Conservation (phyloP, 2,888 invertebrate species). For the Slavum lentiscoides region DNA sequence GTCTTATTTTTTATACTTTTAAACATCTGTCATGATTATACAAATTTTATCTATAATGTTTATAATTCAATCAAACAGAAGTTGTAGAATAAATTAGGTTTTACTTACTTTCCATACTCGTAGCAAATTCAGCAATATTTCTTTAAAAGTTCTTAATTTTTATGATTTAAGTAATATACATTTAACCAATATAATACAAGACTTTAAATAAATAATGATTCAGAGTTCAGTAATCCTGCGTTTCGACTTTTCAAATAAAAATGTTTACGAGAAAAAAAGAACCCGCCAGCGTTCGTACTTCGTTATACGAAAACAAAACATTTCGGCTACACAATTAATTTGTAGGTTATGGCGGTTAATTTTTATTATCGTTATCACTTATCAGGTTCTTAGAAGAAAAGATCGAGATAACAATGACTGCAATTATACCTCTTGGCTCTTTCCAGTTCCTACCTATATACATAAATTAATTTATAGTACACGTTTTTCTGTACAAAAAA, state of each 20-base stretch:
- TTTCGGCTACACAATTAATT: not conserved
- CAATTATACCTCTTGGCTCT: too few relatives aligned
- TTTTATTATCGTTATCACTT: not conserved
- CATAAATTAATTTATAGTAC: too few relatives aligned
- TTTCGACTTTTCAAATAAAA: not conserved
- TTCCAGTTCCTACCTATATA: too few relatives aligned
- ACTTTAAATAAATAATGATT: not conserved
- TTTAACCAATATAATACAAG: not conserved
- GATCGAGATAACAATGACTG: too few relatives aligned
- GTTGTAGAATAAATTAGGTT: not conserved
- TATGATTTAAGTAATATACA: not conserved
- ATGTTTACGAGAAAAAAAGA: not conserved
- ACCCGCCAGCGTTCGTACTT: not conserved
- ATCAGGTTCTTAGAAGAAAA: not conserved
- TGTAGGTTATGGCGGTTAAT: conserved; percentile 46
- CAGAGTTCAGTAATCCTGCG: not conserved
- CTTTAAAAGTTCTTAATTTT: not conserved
- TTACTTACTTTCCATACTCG: conserved; percentile 23
- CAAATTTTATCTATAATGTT: not conserved
- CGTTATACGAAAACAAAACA: conserved; percentile 8
- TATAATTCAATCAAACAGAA: not conserved
- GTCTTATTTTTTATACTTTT: too few relatives aligned
- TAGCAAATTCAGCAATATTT: not conserved
- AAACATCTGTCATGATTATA: too few relatives aligned
- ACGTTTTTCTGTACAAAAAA: too few relatives aligned